Conservation (phyloP, 2,113 vertebrate species). For the Megaceryle maxima region DNA sequence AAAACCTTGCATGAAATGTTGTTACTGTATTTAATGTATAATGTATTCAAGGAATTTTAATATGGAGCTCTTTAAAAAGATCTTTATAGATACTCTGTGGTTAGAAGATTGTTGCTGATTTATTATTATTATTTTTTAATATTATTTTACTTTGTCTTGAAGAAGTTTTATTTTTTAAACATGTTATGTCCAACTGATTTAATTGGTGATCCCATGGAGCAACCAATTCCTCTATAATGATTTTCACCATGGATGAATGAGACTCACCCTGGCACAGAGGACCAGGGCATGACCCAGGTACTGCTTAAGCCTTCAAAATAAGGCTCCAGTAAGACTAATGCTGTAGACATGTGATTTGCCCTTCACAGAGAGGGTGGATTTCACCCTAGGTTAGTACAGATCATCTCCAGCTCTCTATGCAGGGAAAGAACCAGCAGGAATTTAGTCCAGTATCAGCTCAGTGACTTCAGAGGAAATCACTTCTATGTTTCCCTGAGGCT, state of each 20-base stretch:
- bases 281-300: conserved; percentile 19
- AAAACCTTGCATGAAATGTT: conserved; percentile 85
- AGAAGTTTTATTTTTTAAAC: conserved; percentile 66
- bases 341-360: background rate
- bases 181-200: conserved; percentile 3
- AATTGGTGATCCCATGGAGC: background rate
- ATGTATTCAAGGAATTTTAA: conserved; percentile 85
- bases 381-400: background rate
- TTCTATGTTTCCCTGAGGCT: background rate
- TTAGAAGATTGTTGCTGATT: conserved; percentile 62
- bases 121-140: background rate
- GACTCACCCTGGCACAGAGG: background rate
- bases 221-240: background rate
- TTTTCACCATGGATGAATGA: background rate
- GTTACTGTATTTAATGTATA: conserved; percentile 92
- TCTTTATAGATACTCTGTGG: conserved; percentile 69
- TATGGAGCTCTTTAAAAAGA: conserved; percentile 71
- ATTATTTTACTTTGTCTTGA: conserved; percentile 77
- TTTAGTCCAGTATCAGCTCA: background rate
- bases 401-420: background rate
- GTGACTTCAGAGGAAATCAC: background rate
- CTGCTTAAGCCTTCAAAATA: background rate
- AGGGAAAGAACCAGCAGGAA: background rate
- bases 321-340: background rate
- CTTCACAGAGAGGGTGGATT: background rate